Base-by-base conservation (phyloP, 2,888 invertebrate species). In the Tethea ocularis region DNA sequence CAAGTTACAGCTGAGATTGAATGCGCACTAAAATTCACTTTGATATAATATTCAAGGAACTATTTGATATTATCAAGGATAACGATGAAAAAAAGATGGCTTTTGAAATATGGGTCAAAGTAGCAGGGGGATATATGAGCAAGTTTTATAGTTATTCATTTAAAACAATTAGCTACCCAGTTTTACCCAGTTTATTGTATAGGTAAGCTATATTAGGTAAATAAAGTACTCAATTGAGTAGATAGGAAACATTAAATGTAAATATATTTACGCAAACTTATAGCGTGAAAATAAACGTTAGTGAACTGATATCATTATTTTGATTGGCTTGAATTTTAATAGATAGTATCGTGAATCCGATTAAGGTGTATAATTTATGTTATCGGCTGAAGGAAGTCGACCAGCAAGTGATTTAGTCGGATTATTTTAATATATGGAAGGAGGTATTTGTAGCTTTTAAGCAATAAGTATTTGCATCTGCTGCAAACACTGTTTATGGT, bases 301-400 rank as follows among this genome's bases (percentile, higher is more conserved):
- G n/a, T 41, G 17, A 41, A 41, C 41, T 41, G 41, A 41, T 41
- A 41, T 41, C 10, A n/a, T 38, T 38, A 41, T 41, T 41, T 41
- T 41, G 41, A 41, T 41, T 41, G 17, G 17, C 7, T 17, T n/a
- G 5, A 7, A 41, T 33, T 33, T 33, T 13, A 33, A 33, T 33
- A 46, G 20, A 46, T 46, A 46, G 20, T 41, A 46, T 46, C 20
- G 46, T 10, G 46, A 17, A 20, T 46, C 46, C 46, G 46, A n/a
- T 46, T 46, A 20, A 38, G 7, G 20, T 20, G 41, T 17, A 7
- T 46, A 46, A 46, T 46, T 46, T 46, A 46, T 38, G 38, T n/a
- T 46, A 46, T 33, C 33, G 33, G 13, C 7, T 33, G 13, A 13
- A 20, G 10, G 17, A 46, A 20, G n/a, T n/a, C 17, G 17, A 20